These are phyloP conservation scores for Ophraella communa DNA, from an alignment of 2,888 invertebrate genomes.

Conservation along the genomic window DNA sequence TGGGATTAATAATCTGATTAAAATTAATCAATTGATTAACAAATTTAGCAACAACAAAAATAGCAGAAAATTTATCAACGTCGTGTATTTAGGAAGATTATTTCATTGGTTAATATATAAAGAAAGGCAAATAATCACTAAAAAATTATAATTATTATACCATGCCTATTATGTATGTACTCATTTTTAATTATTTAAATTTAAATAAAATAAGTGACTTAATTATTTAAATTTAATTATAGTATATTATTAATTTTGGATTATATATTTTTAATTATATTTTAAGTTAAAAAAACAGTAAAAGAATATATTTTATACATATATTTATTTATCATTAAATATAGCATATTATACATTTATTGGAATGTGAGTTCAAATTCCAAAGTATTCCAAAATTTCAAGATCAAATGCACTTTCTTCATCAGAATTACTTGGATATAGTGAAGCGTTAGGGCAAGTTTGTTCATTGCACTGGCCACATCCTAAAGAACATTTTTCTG, in stretches of 20 bases:
- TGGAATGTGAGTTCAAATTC: neutral
- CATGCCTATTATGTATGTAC: neutral
- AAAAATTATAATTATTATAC: neutral
- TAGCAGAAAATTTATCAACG: too few species aligned
- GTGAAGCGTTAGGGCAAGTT: neutral
- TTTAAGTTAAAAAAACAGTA: neutral
- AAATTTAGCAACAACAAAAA: too few species aligned
- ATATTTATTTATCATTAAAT: neutral
- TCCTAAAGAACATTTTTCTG: conserved; percentile 34
- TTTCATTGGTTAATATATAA: too few species aligned
- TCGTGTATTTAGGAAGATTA: too few species aligned
- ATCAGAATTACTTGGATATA: neutral
- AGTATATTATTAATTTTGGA: too few species aligned
- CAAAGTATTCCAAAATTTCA: conserved; percentile 24
- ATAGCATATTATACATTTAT: neutral
- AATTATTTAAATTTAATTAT: neutral
- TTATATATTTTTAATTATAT: too few species aligned
- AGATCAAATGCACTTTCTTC: conserved; percentile 31
- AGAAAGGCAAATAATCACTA: too few species aligned
- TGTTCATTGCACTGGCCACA: conserved; percentile 9
- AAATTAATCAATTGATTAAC: too few species aligned
- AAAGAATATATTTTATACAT: neutral
- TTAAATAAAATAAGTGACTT: too few species aligned
- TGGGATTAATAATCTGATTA: too few species aligned
- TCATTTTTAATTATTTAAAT: too few species aligned